A percentile compares a stretch with the other conserved stretches of the same genome.
Evolutionary conservation across 2,113 vertebrate genomes (phyloP).

Genomic region (Calidris pygmaea): DNA sequence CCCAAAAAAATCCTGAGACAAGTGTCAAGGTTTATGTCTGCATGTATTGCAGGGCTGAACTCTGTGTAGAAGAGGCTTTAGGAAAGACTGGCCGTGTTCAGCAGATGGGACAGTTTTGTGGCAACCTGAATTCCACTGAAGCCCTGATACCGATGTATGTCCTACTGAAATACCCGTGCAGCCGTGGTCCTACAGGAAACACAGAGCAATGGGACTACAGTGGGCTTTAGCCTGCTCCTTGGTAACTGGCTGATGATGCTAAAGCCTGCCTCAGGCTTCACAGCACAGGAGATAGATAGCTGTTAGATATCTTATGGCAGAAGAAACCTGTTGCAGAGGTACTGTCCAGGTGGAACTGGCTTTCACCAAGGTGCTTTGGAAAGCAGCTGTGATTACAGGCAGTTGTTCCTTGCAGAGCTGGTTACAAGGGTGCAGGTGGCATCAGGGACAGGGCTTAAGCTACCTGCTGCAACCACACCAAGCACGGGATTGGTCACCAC

Average conservation of each 20-base stretch:
- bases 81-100: neutral
- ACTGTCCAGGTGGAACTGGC: neutral
- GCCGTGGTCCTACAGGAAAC: neutral
- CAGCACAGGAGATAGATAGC: neutral
- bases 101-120: neutral
- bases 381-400: neutral
- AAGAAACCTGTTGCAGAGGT: neutral
- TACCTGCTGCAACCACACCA: fast-evolving
- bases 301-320: neutral
- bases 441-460: neutral
- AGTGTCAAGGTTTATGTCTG: neutral
- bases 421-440: neutral
- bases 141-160: fast-evolving
- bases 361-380: neutral
- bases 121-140: neutral
- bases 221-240: neutral
- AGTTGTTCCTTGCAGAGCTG: neutral
- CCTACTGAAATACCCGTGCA: neutral
- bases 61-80: neutral
- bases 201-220: neutral
- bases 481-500: neutral
- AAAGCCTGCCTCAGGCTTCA: neutral
- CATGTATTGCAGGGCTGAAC: neutral
- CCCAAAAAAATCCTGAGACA: neutral
- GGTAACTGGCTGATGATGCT: neutral